Evolutionary conservation across 1,140 invertebrate genomes (phyloP).

Genomic region (Macrobrachium nipponense): DNA sequence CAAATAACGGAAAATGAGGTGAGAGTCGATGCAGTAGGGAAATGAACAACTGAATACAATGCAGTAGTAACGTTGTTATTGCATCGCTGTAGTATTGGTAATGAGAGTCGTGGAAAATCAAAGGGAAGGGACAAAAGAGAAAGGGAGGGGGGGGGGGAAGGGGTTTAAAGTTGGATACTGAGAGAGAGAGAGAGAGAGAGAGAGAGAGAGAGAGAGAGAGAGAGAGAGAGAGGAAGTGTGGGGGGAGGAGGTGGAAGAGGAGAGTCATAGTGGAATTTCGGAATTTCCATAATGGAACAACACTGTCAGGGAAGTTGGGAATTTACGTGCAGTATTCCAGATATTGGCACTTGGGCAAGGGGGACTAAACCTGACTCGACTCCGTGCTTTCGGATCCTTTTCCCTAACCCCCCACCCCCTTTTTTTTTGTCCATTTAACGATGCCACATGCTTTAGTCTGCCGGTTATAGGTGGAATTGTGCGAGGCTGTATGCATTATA

Average conservation of each 20-base stretch:
- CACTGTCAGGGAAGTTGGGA: background rate
- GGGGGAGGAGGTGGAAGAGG: background rate
- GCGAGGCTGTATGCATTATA: background rate
- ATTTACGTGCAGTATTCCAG: background rate
- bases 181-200: slow-evolving; percentile 7
- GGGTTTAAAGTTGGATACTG: too few relatives aligned
- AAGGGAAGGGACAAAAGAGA: background rate
- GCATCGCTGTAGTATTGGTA: too few relatives aligned
- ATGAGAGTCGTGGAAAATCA: background rate
- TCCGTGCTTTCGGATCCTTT: too few relatives aligned
- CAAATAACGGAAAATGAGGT: background rate
- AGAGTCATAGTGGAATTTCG: too few relatives aligned
- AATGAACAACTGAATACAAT: background rate
- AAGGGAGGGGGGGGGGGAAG: background rate
- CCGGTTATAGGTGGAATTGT: background rate
- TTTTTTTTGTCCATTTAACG: too few relatives aligned
- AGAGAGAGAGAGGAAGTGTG: background rate
- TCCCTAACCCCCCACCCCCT: too few relatives aligned
- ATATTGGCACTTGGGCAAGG: too few relatives aligned
- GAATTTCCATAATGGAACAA: too few relatives aligned
- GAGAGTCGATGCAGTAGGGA: background rate
- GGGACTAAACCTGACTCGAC: too few relatives aligned
- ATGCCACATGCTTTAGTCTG: background rate
- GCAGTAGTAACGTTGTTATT: too few relatives aligned
- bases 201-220: background rate